A percentile compares a stretch with the other conserved stretches of the same genome.
Evolutionary conservation across 64 coral and sea anemone species (phyloP).

Genomic region (Stylophora pistillata): DNA sequence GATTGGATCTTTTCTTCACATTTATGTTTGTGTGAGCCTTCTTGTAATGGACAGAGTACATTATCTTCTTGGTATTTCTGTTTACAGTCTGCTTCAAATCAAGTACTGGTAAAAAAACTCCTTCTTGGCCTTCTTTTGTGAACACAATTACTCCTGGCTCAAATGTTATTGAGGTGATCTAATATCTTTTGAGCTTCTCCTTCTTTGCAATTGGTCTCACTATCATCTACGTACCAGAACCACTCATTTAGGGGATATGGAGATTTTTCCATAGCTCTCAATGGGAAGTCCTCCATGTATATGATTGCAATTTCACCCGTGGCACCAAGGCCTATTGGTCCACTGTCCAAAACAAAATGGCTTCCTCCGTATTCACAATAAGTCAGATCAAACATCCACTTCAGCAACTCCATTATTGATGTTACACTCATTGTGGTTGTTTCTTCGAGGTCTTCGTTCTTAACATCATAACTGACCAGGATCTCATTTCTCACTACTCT

Average conservation of each 20-base stretch:
- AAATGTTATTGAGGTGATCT: neutral
- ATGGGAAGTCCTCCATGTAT: too few relatives aligned
- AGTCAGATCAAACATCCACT: too few relatives aligned
- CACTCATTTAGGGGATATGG: constrained; percentile 4
- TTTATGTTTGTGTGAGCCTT: too few relatives aligned
- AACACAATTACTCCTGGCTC: neutral
- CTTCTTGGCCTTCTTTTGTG: constrained; percentile 25
- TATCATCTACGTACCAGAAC: constrained; percentile 13
- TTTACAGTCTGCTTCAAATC: constrained; percentile 11
- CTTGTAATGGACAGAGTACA: too few relatives aligned
- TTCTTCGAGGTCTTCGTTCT: too few relatives aligned
- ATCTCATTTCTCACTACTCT: neutral
- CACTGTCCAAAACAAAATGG: constrained; percentile 1
- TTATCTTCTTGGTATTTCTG: constrained; percentile 4
- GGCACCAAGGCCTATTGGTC: neutral
- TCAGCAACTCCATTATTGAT: too few relatives aligned
- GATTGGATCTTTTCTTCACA: too few relatives aligned
- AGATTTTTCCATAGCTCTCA: neutral
- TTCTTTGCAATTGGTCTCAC: constrained; percentile 15
- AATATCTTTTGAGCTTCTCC: constrained; percentile 23
- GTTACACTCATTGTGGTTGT: too few relatives aligned
- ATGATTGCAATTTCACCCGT: constrained; percentile 2
- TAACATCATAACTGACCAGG: too few relatives aligned
- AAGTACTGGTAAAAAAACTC: neutral
- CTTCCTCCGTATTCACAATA: too few relatives aligned